These are phyloP conservation scores for Petrocephalus zakoni DNA, from an alignment of 2,113 vertebrate genomes.

Conservation along the genomic window DNA sequence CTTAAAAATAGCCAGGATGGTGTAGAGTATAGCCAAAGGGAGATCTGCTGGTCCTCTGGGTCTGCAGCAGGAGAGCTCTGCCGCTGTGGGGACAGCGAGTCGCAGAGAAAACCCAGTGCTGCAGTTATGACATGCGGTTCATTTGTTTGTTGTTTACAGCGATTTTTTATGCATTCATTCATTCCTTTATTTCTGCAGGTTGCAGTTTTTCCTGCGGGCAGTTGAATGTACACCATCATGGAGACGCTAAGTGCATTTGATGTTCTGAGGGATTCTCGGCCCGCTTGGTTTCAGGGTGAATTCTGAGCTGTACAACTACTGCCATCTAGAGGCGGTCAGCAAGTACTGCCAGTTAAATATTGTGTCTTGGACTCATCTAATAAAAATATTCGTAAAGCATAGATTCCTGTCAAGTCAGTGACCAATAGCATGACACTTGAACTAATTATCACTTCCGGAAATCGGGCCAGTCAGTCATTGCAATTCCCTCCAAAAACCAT, in stretches of 20 bases:
- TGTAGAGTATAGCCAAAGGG: neutral
- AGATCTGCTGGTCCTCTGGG: neutral
- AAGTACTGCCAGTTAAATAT: neutral
- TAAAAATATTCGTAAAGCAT: neutral
- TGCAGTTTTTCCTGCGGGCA: slow-evolving; percentile 40
- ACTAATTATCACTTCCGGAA: neutral
- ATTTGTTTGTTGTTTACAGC: slow-evolving; percentile 55
- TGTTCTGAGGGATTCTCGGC: neutral
- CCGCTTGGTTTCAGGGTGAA: slow-evolving; percentile 1
- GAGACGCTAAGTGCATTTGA: slow-evolving; percentile 21
- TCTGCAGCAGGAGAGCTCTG: neutral
- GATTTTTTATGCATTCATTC: slow-evolving; percentile 28
- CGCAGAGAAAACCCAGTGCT: neutral
- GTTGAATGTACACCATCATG: slow-evolving; percentile 42
- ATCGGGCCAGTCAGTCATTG: neutral
- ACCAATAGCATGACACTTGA: neutral
- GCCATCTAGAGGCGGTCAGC: slow-evolving; percentile 52
- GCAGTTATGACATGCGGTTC: slow-evolving; percentile 37
- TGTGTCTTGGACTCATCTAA: neutral
- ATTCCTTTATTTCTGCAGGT: slow-evolving; percentile 39
- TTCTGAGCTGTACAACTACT: slow-evolving; percentile 49
- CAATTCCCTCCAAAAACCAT: neutral
- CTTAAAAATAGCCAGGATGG: neutral
- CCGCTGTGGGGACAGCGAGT: slow-evolving; percentile 25
- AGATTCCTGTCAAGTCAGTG: neutral